phyloP scores from a whole-genome alignment of 1,140 invertebrate species.

The Rhynchophorus ferrugineus region DNA sequence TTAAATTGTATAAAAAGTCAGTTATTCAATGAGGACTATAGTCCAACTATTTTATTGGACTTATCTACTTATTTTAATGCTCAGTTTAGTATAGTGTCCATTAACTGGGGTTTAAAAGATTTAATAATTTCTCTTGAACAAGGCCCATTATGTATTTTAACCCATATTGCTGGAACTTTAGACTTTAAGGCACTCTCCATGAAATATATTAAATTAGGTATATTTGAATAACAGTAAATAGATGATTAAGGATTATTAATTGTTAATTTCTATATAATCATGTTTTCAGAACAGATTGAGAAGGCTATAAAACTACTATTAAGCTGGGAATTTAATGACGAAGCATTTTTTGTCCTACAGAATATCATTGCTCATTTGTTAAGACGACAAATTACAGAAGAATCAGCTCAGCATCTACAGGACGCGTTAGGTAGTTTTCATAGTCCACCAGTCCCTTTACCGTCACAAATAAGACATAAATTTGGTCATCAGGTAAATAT shows the following conservation, averaged over 20 bases:
- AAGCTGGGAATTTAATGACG: slow-evolving; percentile 65
- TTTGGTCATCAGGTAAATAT: slow-evolving; percentile 31
- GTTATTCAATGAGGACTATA: slow-evolving; percentile 58
- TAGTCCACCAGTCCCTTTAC: slow-evolving; percentile 53
- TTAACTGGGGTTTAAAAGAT: slow-evolving; percentile 45
- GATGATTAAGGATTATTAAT: background rate
- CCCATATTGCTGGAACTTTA: slow-evolving; percentile 31
- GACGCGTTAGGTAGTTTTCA: slow-evolving; percentile 66
- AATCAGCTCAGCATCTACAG: slow-evolving; percentile 58
- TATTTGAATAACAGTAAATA: slow-evolving; percentile 1
- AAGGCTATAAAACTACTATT: slow-evolving; percentile 61
- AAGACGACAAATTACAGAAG: slow-evolving; percentile 53
- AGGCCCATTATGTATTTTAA: slow-evolving; percentile 44
- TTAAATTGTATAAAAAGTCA: slow-evolving; percentile 60
- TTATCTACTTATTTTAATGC: slow-evolving; percentile 61
- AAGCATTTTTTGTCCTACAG: slow-evolving; percentile 58
- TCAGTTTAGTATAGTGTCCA: slow-evolving; percentile 50
- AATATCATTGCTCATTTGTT: slow-evolving; percentile 65
- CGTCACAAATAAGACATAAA: slow-evolving; percentile 54
- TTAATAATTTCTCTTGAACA: slow-evolving; percentile 50
- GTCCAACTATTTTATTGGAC: slow-evolving; percentile 55
- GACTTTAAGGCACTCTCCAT: slow-evolving; percentile 46
- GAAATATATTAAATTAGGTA: slow-evolving; percentile 51
- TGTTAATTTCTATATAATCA: background rate
- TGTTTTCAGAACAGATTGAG: slow-evolving; percentile 48